Base-by-base conservation (phyloP, 2,888 invertebrate genomes). In the Erynnis tages region DNA sequence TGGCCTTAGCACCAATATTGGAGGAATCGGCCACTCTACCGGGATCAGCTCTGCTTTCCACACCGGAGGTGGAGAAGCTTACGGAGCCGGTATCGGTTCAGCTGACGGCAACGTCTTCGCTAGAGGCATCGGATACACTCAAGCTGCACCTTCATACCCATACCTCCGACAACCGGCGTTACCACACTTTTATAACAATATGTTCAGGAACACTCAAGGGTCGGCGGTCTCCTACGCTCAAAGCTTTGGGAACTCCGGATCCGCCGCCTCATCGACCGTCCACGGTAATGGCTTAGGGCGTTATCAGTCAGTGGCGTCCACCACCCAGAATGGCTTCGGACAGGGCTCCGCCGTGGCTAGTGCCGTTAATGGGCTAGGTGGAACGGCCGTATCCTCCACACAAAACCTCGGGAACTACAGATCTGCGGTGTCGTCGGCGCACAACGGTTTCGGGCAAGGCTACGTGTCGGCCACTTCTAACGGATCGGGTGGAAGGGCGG, bases 1-100 rank as follows among this genome's bases (percentile, higher is more conserved):
- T 48, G 88, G 86, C 4, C 82, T 86, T 61, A 78, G 79, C 64
- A 82, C 78, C 67, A 81, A 84, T 66, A 78, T 88, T 54, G 87
- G 80, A 0, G 88, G 88, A 25, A 76, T 88, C 57, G 72, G 74
- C 10, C 84, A 87, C 52, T 79, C 87, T 6, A 69, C 73, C 14
- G 76, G 85, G 41, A 73, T 82, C 45, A 82, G 87, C 0, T 60
- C 72, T 11, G 69, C 86, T 27, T 82, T 79, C 74, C 71, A 73
- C 47, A 74, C 67, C 43, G 87, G 83, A 3, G 75, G 76, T 7
- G 82, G 70, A 0, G 61, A 72, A 35, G 84, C 87, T 0, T 83
- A 78, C 53, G 85, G 84, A 27, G 57, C 66, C 2, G 85, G 83
- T 23, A 49, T 71, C 16, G 79, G 72, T 5, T 57, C 65, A 4